phyloP scores from a whole-genome alignment of 2,888 invertebrate species.

The Cloeon dipterum region DNA sequence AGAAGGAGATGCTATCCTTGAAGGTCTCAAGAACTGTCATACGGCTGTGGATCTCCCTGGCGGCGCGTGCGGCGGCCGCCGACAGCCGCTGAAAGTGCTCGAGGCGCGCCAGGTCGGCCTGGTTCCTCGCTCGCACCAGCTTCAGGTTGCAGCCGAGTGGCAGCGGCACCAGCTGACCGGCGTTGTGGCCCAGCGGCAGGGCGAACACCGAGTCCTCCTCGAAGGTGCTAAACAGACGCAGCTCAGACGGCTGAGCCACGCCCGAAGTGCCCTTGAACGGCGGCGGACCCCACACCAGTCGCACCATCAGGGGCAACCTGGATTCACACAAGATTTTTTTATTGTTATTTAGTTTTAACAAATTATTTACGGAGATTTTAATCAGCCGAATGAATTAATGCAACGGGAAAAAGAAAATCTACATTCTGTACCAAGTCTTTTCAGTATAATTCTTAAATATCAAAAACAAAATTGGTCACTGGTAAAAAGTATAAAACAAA shows the following conservation, averaged over 20 bases:
- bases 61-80: not conserved
- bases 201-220: slow-evolving; percentile 75
- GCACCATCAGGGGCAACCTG: slow-evolving; percentile 75
- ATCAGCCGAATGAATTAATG: too few relatives aligned
- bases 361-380: too few relatives aligned
- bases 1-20: not conserved
- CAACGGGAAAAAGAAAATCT: too few relatives aligned
- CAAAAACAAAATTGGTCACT: too few relatives aligned
- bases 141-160: slow-evolving; percentile 71
- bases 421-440: too few relatives aligned
- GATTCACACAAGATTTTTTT: too few relatives aligned
- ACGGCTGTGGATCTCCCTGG: not conserved
- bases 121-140: slow-evolving; percentile 54
- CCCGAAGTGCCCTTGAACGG: slow-evolving; percentile 26
- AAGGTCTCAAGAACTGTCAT: slow-evolving; percentile 2
- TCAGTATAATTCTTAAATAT: too few relatives aligned
- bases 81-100: slow-evolving; percentile 1
- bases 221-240: slow-evolving; percentile 58
- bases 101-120: not conserved
- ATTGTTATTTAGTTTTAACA: too few relatives aligned
- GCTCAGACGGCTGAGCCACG: slow-evolving; percentile 26
- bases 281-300: slow-evolving; percentile 73
- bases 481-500: too few relatives aligned
- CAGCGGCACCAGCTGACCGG: slow-evolving; percentile 54
- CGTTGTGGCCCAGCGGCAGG: slow-evolving; percentile 35